Percentiles rank a stretch among this genome's conserved stretches.
These are phyloP conservation scores for Drosophila orena DNA, from an alignment of 1,140 invertebrate species.

Conservation along the genomic window DNA sequence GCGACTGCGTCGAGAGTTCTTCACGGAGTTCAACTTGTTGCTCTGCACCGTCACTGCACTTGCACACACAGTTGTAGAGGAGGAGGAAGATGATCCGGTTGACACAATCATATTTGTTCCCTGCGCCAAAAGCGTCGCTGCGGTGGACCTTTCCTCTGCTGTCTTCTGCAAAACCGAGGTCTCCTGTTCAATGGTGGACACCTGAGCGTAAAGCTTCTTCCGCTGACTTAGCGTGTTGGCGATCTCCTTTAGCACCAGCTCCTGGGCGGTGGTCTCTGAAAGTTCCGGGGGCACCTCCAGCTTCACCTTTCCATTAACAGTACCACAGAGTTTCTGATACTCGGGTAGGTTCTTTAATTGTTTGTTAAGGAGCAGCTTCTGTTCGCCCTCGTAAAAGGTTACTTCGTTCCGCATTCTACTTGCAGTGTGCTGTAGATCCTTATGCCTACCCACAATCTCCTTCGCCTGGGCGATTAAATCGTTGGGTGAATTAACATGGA, in stretches of 20 bases:
- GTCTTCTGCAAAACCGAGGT: slow-evolving; percentile 90
- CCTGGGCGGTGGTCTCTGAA: slow-evolving; percentile 89
- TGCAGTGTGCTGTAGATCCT: slow-evolving; percentile 94
- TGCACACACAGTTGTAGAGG: slow-evolving; percentile 27
- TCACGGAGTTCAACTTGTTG: slow-evolving; percentile 69
- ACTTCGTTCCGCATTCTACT: slow-evolving; percentile 93
- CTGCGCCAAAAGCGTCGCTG: slow-evolving; percentile 84
- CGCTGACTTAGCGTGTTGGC: slow-evolving; percentile 91
- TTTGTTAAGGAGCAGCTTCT: slow-evolving; percentile 88
- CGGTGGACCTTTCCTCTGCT: slow-evolving; percentile 88
- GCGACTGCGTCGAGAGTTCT: slow-evolving; percentile 88
- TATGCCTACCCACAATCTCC: slow-evolving; percentile 95
- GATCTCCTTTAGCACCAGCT: slow-evolving; percentile 94
- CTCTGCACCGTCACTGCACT: slow-evolving; percentile 38
- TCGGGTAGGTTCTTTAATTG: slow-evolving; percentile 85
- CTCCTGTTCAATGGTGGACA: slow-evolving; percentile 91
- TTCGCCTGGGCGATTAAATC: slow-evolving; percentile 95
- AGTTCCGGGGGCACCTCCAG: slow-evolving; percentile 76
- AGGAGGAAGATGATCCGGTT: slow-evolving; percentile 36
- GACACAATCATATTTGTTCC: slow-evolving; percentile 82
- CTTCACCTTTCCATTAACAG: slow-evolving; percentile 70
- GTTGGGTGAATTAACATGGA: slow-evolving; percentile 92
- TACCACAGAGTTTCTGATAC: slow-evolving; percentile 85
- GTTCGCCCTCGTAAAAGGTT: slow-evolving; percentile 88
- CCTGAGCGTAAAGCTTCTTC: slow-evolving; percentile 92